Conservation (phyloP, 2,888 invertebrate genomes). For the Athripsodes cinereus region DNA sequence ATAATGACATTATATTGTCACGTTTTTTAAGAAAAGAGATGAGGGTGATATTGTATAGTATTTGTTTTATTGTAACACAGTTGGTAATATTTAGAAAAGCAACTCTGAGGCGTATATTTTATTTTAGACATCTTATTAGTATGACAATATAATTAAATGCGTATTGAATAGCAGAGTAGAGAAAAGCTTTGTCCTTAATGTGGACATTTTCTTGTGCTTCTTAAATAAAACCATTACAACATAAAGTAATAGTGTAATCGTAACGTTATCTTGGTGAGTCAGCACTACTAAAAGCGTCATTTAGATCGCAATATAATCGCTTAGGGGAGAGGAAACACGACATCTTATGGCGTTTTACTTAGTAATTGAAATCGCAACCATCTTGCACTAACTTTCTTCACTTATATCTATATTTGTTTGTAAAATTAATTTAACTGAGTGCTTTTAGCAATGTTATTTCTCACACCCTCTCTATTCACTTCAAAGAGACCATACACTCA, state of each 20-base stretch:
- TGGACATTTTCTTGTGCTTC: not conserved
- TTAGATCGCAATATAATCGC: not conserved
- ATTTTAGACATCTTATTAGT: no score
- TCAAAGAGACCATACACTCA: no score
- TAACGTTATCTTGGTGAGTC: not conserved
- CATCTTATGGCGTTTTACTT: constrained; percentile 1
- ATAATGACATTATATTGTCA: no score
- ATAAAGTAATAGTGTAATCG: not conserved
- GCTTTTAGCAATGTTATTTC: constrained; percentile 5
- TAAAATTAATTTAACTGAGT: constrained; percentile 19
- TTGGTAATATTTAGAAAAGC: no score
- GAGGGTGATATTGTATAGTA: no score
- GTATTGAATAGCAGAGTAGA: no score
- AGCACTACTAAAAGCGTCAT: not conserved
- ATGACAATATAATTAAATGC: no score
- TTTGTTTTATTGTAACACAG: no score
- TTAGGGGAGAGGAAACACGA: not conserved
- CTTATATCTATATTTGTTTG: constrained; percentile 11
- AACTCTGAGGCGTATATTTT: no score
- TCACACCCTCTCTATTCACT: no score
- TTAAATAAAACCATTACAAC: not conserved
- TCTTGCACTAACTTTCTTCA: not conserved
- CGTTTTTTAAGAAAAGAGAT: no score
- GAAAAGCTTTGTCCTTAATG: no score
- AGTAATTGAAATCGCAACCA: constrained; percentile 11